phyloP scores from a whole-genome alignment of 2,888 invertebrate species.

The Acanthopleura granulata region DNA sequence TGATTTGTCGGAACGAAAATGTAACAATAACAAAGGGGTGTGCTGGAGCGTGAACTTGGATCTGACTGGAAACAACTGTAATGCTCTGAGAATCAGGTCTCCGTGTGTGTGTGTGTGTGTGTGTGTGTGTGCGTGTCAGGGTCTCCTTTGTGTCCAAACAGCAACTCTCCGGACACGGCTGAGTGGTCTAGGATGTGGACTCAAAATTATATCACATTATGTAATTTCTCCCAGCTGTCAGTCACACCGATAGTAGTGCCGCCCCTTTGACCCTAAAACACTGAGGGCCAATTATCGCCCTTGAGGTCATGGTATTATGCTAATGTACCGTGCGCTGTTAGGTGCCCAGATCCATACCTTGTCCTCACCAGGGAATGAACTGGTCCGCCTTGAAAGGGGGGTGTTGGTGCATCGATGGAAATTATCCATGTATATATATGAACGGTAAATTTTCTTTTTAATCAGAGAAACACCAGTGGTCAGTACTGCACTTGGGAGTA shows the following conservation, averaged over 20 bases:
- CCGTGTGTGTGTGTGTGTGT: no score
- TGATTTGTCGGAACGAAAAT: no score
- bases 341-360: neutral
- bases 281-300: conserved; percentile 1
- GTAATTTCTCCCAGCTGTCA: conserved; percentile 10
- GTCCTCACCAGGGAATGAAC: neutral
- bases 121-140: no score
- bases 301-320: conserved; percentile 15
- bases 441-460: no score
- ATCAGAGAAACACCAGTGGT: neutral
- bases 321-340: neutral
- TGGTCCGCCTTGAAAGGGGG: neutral
- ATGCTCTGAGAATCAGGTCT: no score
- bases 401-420: neutral
- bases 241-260: neutral
- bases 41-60: no score
- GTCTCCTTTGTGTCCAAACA: neutral
- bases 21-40: no score
- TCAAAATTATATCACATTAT: conserved; percentile 3
- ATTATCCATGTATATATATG: no score
- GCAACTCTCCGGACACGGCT: neutral
- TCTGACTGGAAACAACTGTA: no score
- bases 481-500: neutral
- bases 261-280: conserved; percentile 12
- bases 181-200: neutral